Conservation (phyloP, 2,113 vertebrate genomes). For the Tympanuchus pallidicinctus region DNA sequence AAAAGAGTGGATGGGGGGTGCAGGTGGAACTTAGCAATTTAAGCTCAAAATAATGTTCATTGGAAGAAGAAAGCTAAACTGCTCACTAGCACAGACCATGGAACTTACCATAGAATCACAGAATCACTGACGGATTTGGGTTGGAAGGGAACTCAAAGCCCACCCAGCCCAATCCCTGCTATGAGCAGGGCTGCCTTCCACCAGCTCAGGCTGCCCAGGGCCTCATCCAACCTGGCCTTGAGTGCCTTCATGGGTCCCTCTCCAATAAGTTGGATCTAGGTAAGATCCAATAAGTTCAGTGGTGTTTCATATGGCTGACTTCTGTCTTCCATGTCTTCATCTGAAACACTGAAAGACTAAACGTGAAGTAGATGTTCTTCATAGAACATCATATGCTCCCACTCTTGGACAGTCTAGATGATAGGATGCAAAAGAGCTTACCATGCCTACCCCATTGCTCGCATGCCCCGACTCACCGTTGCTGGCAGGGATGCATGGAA, state of each 20-base stretch:
- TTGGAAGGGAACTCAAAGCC: too few species aligned
- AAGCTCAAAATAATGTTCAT: neutral
- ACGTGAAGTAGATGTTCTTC: neutral
- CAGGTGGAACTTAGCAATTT: neutral
- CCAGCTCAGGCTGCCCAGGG: too few species aligned
- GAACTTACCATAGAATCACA: neutral
- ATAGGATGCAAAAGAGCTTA: fast-evolving
- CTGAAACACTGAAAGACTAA: fast-evolving
- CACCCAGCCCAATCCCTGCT: too few species aligned
- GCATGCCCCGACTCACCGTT: fast-evolving
- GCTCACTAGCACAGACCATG: fast-evolving
- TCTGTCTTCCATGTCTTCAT: neutral
- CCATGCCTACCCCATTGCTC: neutral
- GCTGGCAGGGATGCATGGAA: fast-evolving
- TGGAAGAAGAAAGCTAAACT: neutral
- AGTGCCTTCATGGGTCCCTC: neutral
- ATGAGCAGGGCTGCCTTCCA: too few species aligned
- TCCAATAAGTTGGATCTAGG: neutral
- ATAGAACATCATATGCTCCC: fast-evolving
- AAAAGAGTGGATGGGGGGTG: neutral
- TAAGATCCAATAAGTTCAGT: fast-evolving
- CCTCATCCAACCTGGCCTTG: too few species aligned
- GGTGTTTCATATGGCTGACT: fast-evolving
- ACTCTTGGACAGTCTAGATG: neutral
- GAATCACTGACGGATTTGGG: too few species aligned